Base-by-base conservation (phyloP, 2,888 invertebrate species). In the Callyntrura sp. region DNA sequence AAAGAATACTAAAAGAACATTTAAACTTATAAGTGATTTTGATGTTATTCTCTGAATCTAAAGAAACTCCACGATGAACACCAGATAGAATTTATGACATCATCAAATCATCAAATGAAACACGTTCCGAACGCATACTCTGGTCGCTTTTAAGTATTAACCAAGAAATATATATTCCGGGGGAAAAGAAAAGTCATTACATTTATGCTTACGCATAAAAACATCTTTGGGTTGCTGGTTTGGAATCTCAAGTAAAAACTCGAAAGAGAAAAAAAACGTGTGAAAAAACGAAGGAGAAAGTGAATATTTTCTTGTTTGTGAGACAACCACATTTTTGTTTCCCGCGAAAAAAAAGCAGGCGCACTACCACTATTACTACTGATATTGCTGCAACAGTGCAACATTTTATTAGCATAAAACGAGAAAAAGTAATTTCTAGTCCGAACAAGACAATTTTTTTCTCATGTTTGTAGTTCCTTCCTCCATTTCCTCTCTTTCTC, bases 61-160 rank as follows among this genome's bases (percentile, higher is more conserved):
- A 45, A 45, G 45, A 45, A 45, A 11, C 5, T 45, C 45, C 11
- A 45, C 45, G 6, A 45, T 45, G 6, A 8, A 11, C 45, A 45
- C 45, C 11, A 45, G 45, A 45, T 45, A 45, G 9, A 70, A 70
- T 70, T 70, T 70, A 70, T 70, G 70, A 70, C 17, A 70, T 20
- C 70, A 70, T 70, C 35, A 43, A 70, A 43, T 70, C 70, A 43
- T 70, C 70, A 70, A 70, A 45, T 70, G 70, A n/a, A 70, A 70
- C 70, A 70, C 43, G n/a, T 12, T 43, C 43, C n/a, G 43, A 20
- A 70, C 45, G 70, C 70, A 70, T 70, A 43, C 45, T 43, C 45
- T 17, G 17, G 8, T 17, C 4, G n/a, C 43, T 43, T 62, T 20
- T 62, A 62, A 62, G 62, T 62, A 62, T 25, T 62, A 25, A 25